phyloP scores from a whole-genome alignment of 2,797 vertebrate genomes.

The Paramormyrops hopkinsi region DNA sequence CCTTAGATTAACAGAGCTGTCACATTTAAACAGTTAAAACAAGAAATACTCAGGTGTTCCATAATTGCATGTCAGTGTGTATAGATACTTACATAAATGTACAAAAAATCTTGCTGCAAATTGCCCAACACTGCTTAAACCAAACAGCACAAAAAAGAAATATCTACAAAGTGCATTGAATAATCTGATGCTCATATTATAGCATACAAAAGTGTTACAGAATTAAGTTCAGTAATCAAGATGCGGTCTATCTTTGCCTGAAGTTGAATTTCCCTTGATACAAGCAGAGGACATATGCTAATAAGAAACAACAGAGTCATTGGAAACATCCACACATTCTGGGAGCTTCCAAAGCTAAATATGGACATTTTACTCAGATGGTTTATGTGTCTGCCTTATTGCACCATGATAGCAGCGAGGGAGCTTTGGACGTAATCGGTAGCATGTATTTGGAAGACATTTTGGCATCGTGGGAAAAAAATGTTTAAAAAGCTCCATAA shows the following conservation, averaged over 20 bases:
- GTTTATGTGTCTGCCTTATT: background rate
- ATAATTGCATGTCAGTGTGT: background rate
- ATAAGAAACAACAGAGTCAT: background rate
- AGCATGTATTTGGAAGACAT: background rate
- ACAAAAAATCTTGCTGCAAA: background rate
- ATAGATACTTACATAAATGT: background rate
- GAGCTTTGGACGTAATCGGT: background rate
- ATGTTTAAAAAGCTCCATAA: background rate
- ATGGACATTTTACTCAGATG: background rate
- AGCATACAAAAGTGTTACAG: background rate
- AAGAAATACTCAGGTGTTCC: background rate
- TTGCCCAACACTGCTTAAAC: background rate
- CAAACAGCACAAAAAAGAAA: background rate
- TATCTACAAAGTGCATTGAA: background rate
- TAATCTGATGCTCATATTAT: background rate
- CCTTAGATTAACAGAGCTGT: background rate
- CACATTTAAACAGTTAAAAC: background rate
- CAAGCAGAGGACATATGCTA: background rate
- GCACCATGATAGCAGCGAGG: background rate
- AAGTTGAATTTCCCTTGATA: background rate
- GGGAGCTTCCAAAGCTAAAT: background rate
- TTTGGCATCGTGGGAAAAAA: background rate
- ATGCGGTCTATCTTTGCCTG: background rate
- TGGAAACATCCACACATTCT: background rate
- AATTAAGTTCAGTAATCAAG: background rate